Conservation (phyloP, 2,888 invertebrate genomes). For the Galeopsomyia nigrocyanea region DNA sequence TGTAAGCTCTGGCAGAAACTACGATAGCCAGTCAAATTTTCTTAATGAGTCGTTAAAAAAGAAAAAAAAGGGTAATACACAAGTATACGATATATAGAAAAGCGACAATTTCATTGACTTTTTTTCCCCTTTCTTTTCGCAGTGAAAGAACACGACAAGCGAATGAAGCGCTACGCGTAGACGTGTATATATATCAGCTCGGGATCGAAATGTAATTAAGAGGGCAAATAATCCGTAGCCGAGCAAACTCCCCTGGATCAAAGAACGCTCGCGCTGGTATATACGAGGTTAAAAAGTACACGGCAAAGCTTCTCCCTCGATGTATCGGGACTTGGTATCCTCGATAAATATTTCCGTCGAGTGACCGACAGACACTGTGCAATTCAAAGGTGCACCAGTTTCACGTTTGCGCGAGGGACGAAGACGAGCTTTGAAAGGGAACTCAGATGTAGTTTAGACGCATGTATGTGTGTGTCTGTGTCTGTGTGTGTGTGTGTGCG, state of each 20-base stretch:
- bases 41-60: background rate
- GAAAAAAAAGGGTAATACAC: background rate
- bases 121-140: background rate
- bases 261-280: slow-evolving; percentile 55
- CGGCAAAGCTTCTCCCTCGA: background rate
- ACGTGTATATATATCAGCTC: slow-evolving; percentile 44
- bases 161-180: slow-evolving; percentile 20
- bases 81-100: slow-evolving; percentile 10
- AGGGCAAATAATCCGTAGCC: slow-evolving; percentile 64
- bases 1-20: background rate
- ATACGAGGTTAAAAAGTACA: slow-evolving; percentile 27
- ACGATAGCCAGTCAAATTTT: background rate
- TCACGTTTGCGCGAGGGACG: slow-evolving; percentile 28
- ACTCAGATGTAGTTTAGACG: too few relatives aligned
- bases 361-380: slow-evolving; percentile 63
- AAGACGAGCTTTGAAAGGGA: background rate
- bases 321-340: slow-evolving; percentile 44
- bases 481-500: too few relatives aligned
- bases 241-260: slow-evolving; percentile 64
- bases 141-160: slow-evolving; percentile 3
- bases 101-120: background rate
- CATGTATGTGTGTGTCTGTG: too few relatives aligned
- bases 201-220: slow-evolving; percentile 66
- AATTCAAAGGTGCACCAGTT: slow-evolving; percentile 57
- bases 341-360: slow-evolving; percentile 68